Base-by-base conservation (phyloP, 2,113 vertebrate genomes). In the Cyrtonyx montezumae region DNA sequence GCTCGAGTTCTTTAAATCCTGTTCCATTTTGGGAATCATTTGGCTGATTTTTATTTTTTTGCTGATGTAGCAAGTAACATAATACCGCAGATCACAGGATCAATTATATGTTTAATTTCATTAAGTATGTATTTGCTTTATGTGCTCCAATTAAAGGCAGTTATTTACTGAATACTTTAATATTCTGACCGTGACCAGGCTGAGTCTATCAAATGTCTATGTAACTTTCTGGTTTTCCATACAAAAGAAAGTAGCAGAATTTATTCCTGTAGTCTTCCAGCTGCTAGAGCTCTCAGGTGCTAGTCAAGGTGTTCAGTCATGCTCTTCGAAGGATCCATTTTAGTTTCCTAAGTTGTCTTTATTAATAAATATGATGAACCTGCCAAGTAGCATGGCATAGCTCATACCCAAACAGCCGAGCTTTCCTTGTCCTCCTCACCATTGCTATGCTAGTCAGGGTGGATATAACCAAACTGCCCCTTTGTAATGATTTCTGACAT, bases 321-420 rank as follows among this genome's bases (percentile, higher is more conserved):
- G 23, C 11, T 87, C 36, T 85, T 61, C 59, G 51, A 30, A 81
- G 32, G 42, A 56, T 14, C 25, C 22, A 4, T 5, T 3, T 40
- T n/a, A 70, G 20, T 67, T 84, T 84, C 37, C 13, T 2, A 32
- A 77, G 3, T 21, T 20, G 18, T 66, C n/a, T 65, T 65, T 51
- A 8, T 45, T 49, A n/a, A 40, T 25, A 6, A 74, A 20, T 43
- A 16, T 6, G 4, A 8, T 6, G 32, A 70, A 58, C 25, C 6
- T 0, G 1, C 67, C 53, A 51, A 56, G 58, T 1, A 3, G 22
- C 4, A 3, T 6, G 28, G 37, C 23, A 30, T 1, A 1, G 48
- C 42, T 53, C 19, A 14, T 2, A 4, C 37, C 16, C 0, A 0
- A 21, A 15, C 4, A 45, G 45, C 21, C 14, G 12, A 71, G 34